Evolutionary conservation across 2,888 invertebrate species (phyloP).

Genomic region (Drosophila dives): DNA sequence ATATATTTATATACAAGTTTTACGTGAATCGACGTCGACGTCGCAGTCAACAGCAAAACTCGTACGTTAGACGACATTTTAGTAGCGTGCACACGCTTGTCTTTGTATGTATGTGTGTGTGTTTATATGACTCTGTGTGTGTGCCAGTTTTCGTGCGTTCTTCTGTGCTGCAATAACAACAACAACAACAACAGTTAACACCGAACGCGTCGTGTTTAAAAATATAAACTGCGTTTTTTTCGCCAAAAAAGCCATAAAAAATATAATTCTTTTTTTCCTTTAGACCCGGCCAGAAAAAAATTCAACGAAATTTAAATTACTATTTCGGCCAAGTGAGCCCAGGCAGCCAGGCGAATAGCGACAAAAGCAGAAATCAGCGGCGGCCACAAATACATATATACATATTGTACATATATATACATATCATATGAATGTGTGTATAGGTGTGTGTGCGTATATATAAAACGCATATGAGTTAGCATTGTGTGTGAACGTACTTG

Average conservation of each 20-base stretch:
- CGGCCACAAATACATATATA: slow-evolving; percentile 24
- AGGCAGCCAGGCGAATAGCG: slow-evolving; percentile 41
- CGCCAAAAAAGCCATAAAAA: slow-evolving; percentile 75
- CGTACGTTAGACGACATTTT: slow-evolving; percentile 61
- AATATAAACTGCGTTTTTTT: slow-evolving; percentile 77
- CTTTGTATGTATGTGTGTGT: slow-evolving; percentile 10
- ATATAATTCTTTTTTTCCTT: slow-evolving; percentile 32
- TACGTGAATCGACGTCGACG: slow-evolving; percentile 40
- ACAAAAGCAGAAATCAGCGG: slow-evolving; percentile 58
- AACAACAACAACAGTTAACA: slow-evolving; percentile 69
- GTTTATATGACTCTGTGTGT: slow-evolving; percentile 39
- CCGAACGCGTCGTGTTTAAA: slow-evolving; percentile 54
- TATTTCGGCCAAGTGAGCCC: slow-evolving; percentile 49
- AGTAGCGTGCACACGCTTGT: slow-evolving; percentile 35
- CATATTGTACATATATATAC: slow-evolving; percentile 9
- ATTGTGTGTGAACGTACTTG: slow-evolving; percentile 75
- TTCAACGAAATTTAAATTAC: slow-evolving; percentile 52
- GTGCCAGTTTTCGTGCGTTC: slow-evolving; percentile 77
- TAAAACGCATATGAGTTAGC: slow-evolving; percentile 29
- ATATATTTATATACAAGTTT: slow-evolving; percentile 29
- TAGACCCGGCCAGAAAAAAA: slow-evolving; percentile 58
- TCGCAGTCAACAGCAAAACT: slow-evolving; percentile 44
- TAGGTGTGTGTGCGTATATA: not conserved
- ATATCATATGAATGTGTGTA: not conserved
- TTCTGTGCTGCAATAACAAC: slow-evolving; percentile 56